Evolutionary conservation across 2,888 invertebrate genomes (phyloP), one percentile per base, ranked within the genome.

Genomic region (Drosophila colorata): DNA sequence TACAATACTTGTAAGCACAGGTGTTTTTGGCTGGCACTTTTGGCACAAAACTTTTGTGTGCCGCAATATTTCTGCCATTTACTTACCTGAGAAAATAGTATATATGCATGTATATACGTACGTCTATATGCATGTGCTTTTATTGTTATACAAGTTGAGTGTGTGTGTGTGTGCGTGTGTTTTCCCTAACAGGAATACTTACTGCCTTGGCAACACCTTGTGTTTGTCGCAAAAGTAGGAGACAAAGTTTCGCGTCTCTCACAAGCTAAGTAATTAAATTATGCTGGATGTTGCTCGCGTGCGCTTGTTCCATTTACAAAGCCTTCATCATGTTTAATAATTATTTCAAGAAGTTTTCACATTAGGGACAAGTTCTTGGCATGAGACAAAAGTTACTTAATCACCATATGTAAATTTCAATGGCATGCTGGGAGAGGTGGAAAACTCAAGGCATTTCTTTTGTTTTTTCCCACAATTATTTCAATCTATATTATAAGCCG

Each of bases 231-330:
- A 38, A 47, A 46, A n/a, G 31, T 25, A 23, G 43, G 35, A 18
- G 47, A 31, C 11, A 2, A 56, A 60, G 16, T 72, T 71, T 61
- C 28, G 38, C 46, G 35, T 38, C 23, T 37, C 16, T 31, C n/a
- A 31, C 43, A 18, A 70, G 47, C 18, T 35, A 59, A 51, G 44
- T 77, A 59, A 78, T 78, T 60, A 51, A 78, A 69, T 75, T 73
- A 75, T 64, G 73, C 41, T 72, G 18, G 9, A 57, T 53, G 37
- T 37, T 20, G 33, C 13, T 47, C 2, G 49, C 67, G 56, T 66
- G 55, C 8, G 11, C 7, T 5, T 31, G 23, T 40, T 52, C n/a
- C 46, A 16, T 35, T 14, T 37, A 16, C 16, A 16, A 16, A 14
- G 25, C 13, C 55, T 37, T 40, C 11, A 63, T 16, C 18, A 44